These are phyloP conservation scores for Chelonus insularis DNA, from an alignment of 1,140 invertebrate genomes.

Conservation along the genomic window DNA sequence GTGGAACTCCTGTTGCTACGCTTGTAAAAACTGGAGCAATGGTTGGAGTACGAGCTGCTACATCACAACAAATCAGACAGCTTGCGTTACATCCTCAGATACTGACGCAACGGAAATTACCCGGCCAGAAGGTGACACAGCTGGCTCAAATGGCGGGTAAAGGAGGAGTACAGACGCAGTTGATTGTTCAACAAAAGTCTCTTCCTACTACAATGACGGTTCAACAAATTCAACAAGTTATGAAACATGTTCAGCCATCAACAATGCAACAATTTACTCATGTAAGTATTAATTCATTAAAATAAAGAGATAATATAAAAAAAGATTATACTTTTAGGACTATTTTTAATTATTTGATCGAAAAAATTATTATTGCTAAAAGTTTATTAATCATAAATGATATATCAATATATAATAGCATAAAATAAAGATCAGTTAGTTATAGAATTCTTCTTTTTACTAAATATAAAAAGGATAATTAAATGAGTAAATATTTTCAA, in stretches of 20 bases:
- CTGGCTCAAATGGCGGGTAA: constrained; percentile 62
- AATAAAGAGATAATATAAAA: too few relatives aligned
- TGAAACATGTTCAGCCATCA: constrained; percentile 67
- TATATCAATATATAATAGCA: too few relatives aligned
- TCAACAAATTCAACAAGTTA: constrained; percentile 78
- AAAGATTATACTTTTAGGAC: too few relatives aligned
- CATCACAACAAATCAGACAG: constrained; percentile 69
- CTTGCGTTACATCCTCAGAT: constrained; percentile 72
- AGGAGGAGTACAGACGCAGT: constrained; percentile 61
- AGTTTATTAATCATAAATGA: too few relatives aligned
- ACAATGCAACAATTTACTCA: constrained; percentile 60
- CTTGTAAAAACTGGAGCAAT: constrained; percentile 65
- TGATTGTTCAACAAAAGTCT: constrained; percentile 70
- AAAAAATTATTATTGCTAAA: too few relatives aligned
- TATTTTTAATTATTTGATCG: too few relatives aligned
- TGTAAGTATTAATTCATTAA: constrained; percentile 42
- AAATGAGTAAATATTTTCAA: neutral
- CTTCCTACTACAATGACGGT: constrained; percentile 69
- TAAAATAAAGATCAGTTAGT: too few relatives aligned
- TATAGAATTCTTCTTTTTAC: too few relatives aligned
- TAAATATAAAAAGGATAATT: neutral
- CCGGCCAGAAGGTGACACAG: constrained; percentile 66
- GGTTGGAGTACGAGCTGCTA: constrained; percentile 61
- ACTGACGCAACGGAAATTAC: constrained; percentile 65
- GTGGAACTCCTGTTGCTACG: constrained; percentile 39